phyloP scores from a whole-genome alignment of 2,113 vertebrate genomes.

The Desmodus rotundus region DNA sequence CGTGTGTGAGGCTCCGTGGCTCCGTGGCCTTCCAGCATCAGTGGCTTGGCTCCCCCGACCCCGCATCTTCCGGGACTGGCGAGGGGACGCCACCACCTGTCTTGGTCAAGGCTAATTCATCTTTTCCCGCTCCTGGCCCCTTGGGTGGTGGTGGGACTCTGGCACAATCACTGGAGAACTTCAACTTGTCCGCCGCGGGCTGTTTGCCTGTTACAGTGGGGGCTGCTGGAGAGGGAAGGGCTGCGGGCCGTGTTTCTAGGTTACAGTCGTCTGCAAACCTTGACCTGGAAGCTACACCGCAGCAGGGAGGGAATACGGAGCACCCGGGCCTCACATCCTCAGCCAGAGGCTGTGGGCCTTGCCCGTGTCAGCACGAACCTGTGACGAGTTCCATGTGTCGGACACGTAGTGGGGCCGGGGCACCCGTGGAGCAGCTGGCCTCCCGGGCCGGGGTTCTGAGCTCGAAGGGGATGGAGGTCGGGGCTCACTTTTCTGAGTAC shows the following conservation, averaged over 20 bases:
- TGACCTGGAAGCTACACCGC: accelerated
- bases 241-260: background rate
- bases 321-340: accelerated
- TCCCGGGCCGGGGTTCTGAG: background rate
- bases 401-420: accelerated
- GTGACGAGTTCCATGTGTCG: too few species aligned
- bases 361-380: accelerated
- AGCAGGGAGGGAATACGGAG: accelerated
- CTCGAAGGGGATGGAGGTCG: background rate
- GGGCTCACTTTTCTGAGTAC: accelerated
- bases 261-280: accelerated
- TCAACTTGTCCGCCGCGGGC: accelerated
- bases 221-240: accelerated
- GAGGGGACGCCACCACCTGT: accelerated
- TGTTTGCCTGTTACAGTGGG: accelerated
- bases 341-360: accelerated
- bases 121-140: background rate
- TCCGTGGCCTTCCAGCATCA: accelerated
- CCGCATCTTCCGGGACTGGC: accelerated
- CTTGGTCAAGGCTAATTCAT: accelerated
- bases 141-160: accelerated
- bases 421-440: background rate
- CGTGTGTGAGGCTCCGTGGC: accelerated
- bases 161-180: accelerated
- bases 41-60: accelerated